A percentile compares a stretch with the other conserved stretches of the same genome.
Conservation (phyloP, 2,888 invertebrate species). For the Cataglyphis rosenhaueri region DNA sequence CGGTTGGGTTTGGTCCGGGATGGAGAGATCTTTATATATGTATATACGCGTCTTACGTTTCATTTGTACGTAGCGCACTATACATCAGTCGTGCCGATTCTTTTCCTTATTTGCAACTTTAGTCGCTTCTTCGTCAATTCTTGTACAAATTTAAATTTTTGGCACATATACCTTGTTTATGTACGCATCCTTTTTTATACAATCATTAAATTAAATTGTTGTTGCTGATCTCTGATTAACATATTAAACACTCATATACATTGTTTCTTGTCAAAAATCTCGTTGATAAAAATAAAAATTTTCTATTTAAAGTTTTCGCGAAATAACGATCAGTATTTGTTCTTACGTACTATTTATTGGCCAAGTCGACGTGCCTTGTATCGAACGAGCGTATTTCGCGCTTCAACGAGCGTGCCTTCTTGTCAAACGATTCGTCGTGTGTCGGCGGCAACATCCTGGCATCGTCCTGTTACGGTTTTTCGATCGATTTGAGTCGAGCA, state of each 20-base stretch:
- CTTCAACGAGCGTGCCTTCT: conserved; percentile 28
- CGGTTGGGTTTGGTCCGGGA: conserved; percentile 15
- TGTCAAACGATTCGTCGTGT: conserved; percentile 29
- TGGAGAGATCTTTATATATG: conserved; percentile 5
- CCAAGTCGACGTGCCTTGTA: conserved; percentile 10
- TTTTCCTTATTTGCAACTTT: neutral
- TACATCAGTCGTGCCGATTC: neutral
- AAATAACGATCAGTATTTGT: neutral
- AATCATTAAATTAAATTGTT: neutral
- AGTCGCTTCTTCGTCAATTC: neutral
- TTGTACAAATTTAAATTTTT: neutral
- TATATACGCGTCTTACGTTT: neutral
- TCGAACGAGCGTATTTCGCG: conserved; percentile 26
- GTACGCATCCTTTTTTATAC: neutral
- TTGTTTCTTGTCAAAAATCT: neutral
- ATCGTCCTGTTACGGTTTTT: conserved; percentile 17
- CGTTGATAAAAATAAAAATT: neutral
- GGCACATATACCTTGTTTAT: neutral
- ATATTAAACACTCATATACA: neutral
- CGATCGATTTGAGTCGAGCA: conserved; percentile 24
- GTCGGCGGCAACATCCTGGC: conserved; percentile 19
- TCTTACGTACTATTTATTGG: conserved; percentile 15
- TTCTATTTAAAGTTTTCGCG: neutral
- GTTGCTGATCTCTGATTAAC: neutral
- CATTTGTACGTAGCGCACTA: neutral